phyloP scores from a whole-genome alignment of 1,140 invertebrate genomes.

The Brachionus koreanus region DNA sequence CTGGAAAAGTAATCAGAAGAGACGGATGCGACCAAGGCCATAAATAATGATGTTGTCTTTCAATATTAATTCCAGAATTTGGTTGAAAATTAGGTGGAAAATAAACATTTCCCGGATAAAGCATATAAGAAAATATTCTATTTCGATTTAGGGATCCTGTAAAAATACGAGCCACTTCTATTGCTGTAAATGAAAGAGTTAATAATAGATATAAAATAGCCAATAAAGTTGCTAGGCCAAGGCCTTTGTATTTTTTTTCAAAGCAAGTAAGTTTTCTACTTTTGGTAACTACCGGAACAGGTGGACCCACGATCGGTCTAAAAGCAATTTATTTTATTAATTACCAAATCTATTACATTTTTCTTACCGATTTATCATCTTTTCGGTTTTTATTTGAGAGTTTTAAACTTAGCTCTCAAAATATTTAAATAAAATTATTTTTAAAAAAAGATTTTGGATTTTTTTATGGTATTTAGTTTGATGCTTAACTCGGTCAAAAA shows the following conservation, averaged over 20 bases:
- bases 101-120: conserved; percentile 29
- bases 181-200: neutral
- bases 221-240: neutral
- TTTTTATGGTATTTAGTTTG: neutral
- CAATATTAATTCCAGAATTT: neutral
- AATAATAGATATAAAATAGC: neutral
- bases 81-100: conserved; percentile 2
- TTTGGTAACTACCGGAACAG: neutral
- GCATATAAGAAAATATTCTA: neutral
- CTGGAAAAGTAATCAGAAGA: neutral
- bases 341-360: neutral
- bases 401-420: neutral
- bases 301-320: neutral
- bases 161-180: conserved; percentile 12
- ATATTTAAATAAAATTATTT: neutral
- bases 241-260: neutral
- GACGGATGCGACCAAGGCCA: conserved; percentile 26
- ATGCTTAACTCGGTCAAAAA: neutral
- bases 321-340: neutral
- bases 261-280: neutral
- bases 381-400: neutral
- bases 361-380: neutral
- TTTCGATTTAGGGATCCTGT: conserved; percentile 2
- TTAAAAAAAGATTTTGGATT: neutral
- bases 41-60: conserved; percentile 30